Conservation (phyloP, 2,113 vertebrate species). For the Melanerpes aurifrons region DNA sequence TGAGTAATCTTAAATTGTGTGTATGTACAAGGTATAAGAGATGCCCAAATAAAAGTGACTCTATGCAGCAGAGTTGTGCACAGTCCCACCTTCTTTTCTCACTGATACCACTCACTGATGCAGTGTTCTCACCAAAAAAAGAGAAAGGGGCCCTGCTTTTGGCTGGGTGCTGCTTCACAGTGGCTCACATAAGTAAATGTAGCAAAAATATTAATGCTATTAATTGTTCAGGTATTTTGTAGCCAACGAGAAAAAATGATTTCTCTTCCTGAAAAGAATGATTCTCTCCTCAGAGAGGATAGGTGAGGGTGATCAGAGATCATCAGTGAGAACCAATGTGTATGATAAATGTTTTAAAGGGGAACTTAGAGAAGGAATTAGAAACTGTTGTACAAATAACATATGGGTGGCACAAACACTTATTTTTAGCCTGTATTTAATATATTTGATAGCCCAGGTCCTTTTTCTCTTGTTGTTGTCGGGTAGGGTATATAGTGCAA, state of each 20-base stretch:
- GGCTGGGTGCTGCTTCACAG: background rate
- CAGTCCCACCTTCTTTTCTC: background rate
- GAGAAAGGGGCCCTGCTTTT: background rate
- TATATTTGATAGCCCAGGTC: background rate
- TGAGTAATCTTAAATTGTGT: background rate
- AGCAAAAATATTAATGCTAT: background rate
- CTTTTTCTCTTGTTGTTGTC: background rate
- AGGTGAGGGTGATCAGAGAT: background rate
- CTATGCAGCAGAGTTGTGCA: background rate
- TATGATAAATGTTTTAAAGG: background rate
- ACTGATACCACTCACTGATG: background rate
- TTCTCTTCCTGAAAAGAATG: background rate
- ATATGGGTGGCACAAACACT: background rate
- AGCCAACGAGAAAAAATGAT: accelerated
- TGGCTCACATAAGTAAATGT: background rate
- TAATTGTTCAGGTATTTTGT: background rate
- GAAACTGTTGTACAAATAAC: background rate
- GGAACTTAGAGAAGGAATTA: background rate
- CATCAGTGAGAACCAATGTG: accelerated
- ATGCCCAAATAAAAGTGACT: background rate
- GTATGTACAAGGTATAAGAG: background rate
- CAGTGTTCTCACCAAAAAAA: background rate
- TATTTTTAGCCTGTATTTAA: background rate
- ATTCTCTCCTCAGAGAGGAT: background rate
- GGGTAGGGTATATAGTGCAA: background rate